A percentile compares a stretch with the other conserved stretches of the same genome.
Evolutionary conservation across 1,140 invertebrate species (phyloP).

Genomic region (Neelides sp.): DNA sequence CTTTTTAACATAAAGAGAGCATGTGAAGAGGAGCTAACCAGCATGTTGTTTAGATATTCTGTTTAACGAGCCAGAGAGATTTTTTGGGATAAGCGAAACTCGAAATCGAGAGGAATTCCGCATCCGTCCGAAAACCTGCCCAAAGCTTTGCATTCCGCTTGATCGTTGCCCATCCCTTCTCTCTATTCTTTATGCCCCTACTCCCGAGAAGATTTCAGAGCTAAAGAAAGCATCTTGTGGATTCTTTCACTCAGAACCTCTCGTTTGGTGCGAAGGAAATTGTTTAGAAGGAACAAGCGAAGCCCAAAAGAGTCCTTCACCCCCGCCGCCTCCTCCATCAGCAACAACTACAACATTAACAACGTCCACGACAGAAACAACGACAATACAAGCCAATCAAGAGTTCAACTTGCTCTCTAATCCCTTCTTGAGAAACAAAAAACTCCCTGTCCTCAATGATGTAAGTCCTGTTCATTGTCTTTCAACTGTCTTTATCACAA

Average conservation of each 20-base stretch:
- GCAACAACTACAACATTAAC: background rate
- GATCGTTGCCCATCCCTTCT: constrained; percentile 3
- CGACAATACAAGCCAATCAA: background rate
- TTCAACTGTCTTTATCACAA: no score
- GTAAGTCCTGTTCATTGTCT: no score
- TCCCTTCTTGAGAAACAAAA: background rate
- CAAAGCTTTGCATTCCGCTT: background rate
- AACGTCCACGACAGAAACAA: background rate
- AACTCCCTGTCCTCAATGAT: no score
- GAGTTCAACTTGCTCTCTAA: background rate
- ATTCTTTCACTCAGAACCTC: background rate
- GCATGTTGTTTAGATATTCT: no score
- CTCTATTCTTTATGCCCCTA: background rate
- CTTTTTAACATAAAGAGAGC: no score
- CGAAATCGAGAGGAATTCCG: no score
- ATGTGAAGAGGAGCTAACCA: no score
- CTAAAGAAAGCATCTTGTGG: constrained; percentile 10
- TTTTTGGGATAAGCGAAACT: no score
- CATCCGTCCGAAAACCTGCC: no score
- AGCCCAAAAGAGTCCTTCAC: background rate
- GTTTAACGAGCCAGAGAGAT: no score
- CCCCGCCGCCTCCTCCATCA: background rate
- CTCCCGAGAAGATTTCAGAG: background rate
- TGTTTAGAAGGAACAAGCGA: background rate
- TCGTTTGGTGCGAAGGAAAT: constrained; percentile 5